A percentile compares a stretch with the other conserved stretches of the same genome.
Evolutionary conservation across 92 coral and sea anemone genomes (phyloP).

Genomic region (Paragorgia papillata): DNA sequence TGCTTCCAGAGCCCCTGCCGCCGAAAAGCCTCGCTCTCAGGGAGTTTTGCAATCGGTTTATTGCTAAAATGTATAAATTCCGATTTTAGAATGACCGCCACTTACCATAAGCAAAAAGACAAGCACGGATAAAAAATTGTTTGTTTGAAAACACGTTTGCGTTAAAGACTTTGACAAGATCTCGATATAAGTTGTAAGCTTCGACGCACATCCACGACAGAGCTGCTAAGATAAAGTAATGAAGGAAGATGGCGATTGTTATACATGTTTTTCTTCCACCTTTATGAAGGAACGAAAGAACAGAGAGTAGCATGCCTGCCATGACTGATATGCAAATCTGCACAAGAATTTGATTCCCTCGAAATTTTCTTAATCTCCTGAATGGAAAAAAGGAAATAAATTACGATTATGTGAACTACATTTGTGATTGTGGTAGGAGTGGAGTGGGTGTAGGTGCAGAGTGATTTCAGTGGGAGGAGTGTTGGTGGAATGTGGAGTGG

Average conservation of each 20-base stretch:
- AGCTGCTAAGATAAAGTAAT: conserved; percentile 82
- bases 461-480: too few relatives aligned
- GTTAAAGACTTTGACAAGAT: conserved; percentile 98
- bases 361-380: neutral
- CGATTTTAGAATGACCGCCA: too few relatives aligned
- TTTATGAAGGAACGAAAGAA: conserved; percentile 62
- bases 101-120: conserved; percentile 90
- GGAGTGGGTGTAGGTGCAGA: too few relatives aligned
- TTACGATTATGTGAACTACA: too few relatives aligned
- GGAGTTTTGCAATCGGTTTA: too few relatives aligned
- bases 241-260: conserved; percentile 70
- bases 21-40: too few relatives aligned
- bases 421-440: too few relatives aligned
- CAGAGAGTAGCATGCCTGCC: conserved; percentile 71
- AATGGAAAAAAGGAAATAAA: neutral
- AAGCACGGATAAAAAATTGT: conserved; percentile 88
- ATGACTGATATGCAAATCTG: conserved; percentile 78
- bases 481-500: too few relatives aligned
- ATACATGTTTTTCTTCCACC: conserved; percentile 63
- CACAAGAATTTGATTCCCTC: conserved; percentile 71
- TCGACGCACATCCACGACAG: conserved; percentile 91
- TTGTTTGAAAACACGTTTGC: conserved; percentile 70
- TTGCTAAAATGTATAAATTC: too few relatives aligned
- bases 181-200: conserved; percentile 91
- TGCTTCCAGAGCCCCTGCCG: too few relatives aligned